Conservation (phyloP, 2,888 invertebrate species). For the Hemaris fuciformis region DNA sequence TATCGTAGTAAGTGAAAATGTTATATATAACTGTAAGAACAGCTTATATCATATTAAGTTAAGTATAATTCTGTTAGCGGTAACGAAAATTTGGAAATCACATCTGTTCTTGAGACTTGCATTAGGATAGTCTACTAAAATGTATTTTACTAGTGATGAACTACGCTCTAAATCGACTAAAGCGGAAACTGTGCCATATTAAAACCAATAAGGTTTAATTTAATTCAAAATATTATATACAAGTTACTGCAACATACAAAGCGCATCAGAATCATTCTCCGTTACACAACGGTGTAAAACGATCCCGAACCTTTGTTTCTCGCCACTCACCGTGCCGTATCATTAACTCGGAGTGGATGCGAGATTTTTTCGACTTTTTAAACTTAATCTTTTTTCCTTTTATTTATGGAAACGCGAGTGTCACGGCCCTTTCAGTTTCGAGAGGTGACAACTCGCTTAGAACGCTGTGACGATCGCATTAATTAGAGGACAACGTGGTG, state of each 20-base stretch:
- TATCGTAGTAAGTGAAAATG: too few species aligned
- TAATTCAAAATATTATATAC: too few species aligned
- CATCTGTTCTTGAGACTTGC: background rate
- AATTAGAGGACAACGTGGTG: conserved; percentile 8
- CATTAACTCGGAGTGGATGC: conserved; percentile 80
- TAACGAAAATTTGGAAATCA: too few species aligned
- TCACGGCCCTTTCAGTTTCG: conserved; percentile 64
- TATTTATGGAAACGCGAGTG: conserved; percentile 69
- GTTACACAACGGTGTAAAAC: conserved; percentile 50
- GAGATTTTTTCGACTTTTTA: conserved; percentile 73
- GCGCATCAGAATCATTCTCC: too few species aligned
- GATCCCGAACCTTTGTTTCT: conserved; percentile 70
- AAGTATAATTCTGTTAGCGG: too few species aligned
- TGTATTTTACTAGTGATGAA: too few species aligned
- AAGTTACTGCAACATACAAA: background rate
- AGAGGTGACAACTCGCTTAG: conserved; percentile 55
- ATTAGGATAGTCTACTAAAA: background rate
- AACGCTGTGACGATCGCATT: conserved; percentile 48
- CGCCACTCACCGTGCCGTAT: conserved; percentile 78
- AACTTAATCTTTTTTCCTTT: conserved; percentile 69
- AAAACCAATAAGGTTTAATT: too few species aligned
- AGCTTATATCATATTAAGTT: too few species aligned
- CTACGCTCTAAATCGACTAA: too few species aligned
- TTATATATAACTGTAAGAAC: too few species aligned
- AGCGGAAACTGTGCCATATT: too few species aligned